A percentile compares a stretch with the other conserved stretches of the same genome.
Evolutionary conservation across 2,113 vertebrate species (phyloP).

Genomic region (Dendrocopos noguchii): DNA sequence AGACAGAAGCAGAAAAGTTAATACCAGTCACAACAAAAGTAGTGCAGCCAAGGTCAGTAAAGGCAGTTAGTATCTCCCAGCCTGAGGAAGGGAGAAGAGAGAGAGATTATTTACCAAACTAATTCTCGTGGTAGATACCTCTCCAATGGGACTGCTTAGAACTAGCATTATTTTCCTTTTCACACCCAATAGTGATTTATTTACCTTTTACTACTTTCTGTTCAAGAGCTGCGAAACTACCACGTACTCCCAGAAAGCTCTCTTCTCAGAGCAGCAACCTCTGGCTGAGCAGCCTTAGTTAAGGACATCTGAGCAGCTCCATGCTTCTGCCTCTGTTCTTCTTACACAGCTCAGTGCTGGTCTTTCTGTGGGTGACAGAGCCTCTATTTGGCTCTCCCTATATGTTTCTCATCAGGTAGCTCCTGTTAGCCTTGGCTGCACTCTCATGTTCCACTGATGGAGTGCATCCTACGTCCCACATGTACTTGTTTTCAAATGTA

Average conservation of each 20-base stretch:
- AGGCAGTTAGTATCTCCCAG: no score
- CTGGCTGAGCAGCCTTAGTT: background rate
- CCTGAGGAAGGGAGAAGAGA: no score
- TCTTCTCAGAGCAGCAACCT: background rate
- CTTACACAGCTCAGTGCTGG: background rate
- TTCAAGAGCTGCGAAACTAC: no score
- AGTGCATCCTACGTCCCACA: background rate
- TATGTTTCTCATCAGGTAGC: fast-evolving
- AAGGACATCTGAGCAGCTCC: background rate
- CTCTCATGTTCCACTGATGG: background rate
- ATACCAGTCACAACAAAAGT: no score
- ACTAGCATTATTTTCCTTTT: no score
- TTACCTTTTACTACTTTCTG: no score
- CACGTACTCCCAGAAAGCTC: background rate
- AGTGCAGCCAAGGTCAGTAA: no score
- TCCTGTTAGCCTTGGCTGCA: background rate
- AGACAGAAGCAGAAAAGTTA: no score
- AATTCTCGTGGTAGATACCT: no score
- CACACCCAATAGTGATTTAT: no score
- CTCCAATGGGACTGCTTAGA: no score
- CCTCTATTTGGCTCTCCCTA: background rate
- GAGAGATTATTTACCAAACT: no score
- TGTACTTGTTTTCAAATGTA: background rate
- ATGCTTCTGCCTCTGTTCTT: background rate
- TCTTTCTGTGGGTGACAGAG: background rate